Evolutionary conservation across 2,888 invertebrate genomes (phyloP).

Genomic region (Ophion costatus): DNA sequence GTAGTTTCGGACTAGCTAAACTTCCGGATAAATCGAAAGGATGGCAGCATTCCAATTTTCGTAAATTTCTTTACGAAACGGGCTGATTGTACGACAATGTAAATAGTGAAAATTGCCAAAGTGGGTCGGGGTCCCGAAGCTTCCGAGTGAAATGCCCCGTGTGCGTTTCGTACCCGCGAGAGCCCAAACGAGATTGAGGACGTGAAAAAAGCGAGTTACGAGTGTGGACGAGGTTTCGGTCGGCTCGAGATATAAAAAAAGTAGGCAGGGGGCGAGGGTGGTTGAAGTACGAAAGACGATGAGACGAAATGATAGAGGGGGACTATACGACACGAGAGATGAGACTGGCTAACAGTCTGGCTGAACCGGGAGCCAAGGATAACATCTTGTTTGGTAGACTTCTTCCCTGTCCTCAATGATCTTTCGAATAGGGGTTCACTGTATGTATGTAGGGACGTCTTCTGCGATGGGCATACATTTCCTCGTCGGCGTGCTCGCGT

Average conservation of each 20-base stretch:
- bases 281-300: slow-evolving; percentile 35
- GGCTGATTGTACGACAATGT: not conserved
- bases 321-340: slow-evolving; percentile 30
- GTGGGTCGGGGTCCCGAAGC: not conserved
- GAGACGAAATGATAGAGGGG: slow-evolving; percentile 46
- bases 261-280: slow-evolving; percentile 38
- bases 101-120: not conserved
- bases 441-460: slow-evolving; percentile 11
- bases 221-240: slow-evolving; percentile 44
- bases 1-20: too few relatives aligned
- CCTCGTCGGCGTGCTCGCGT: not conserved
- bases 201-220: slow-evolving; percentile 49
- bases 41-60: too few relatives aligned
- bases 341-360: slow-evolving; percentile 37
- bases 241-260: slow-evolving; percentile 32
- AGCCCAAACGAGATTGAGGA: slow-evolving; percentile 20
- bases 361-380: slow-evolving; percentile 53
- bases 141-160: slow-evolving; percentile 16
- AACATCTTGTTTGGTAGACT: slow-evolving; percentile 73
- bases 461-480: slow-evolving; percentile 27
- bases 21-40: too few relatives aligned
- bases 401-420: slow-evolving; percentile 17
- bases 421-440: slow-evolving; percentile 23
- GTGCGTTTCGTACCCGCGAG: slow-evolving; percentile 14
- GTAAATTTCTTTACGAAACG: too few relatives aligned